Percentiles rank a stretch among this genome's conserved stretches.
Conservation (phyloP, 2,888 invertebrate genomes). For the Stomorhina lunata region DNA sequence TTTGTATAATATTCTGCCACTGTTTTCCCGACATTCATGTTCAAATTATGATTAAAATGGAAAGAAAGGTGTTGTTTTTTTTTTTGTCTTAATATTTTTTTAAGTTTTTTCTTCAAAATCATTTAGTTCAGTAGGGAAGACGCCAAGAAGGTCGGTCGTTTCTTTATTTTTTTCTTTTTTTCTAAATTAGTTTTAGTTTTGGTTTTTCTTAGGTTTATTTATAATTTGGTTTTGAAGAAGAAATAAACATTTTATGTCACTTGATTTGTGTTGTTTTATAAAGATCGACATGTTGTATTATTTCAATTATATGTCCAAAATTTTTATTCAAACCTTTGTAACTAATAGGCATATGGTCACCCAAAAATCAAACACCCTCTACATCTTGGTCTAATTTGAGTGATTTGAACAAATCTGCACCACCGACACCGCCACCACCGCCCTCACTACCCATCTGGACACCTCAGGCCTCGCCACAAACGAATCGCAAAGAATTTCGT, state of each 20-base stretch:
- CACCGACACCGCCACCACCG: constrained; percentile 79
- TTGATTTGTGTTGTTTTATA: constrained; percentile 48
- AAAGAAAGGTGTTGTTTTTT: constrained; percentile 9
- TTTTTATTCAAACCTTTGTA: constrained; percentile 25
- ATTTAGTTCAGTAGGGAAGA: constrained; percentile 45
- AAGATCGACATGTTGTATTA: constrained; percentile 20
- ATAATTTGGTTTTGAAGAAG: constrained; percentile 16
- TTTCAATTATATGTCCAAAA: constrained; percentile 6
- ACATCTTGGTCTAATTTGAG: constrained; percentile 70
- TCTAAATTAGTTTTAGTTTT: neutral
- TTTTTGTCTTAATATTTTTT: neutral
- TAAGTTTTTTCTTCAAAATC: neutral
- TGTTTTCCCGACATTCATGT: constrained; percentile 37
- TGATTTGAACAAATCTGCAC: constrained; percentile 53
- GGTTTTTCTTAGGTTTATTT: constrained; percentile 46
- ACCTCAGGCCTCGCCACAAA: constrained; percentile 87
- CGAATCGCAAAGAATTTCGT: constrained; percentile 88
- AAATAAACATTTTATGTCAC: constrained; percentile 37
- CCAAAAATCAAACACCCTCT: constrained; percentile 75
- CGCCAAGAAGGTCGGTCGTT: constrained; percentile 29
- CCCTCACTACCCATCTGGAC: constrained; percentile 87
- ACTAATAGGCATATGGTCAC: constrained; percentile 77
- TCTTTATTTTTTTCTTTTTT: constrained; percentile 12
- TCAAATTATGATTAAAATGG: constrained; percentile 44
- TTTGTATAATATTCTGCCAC: constrained; percentile 48